phyloP scores from a whole-genome alignment of 2,888 invertebrate species.

The Eledona agricola region DNA sequence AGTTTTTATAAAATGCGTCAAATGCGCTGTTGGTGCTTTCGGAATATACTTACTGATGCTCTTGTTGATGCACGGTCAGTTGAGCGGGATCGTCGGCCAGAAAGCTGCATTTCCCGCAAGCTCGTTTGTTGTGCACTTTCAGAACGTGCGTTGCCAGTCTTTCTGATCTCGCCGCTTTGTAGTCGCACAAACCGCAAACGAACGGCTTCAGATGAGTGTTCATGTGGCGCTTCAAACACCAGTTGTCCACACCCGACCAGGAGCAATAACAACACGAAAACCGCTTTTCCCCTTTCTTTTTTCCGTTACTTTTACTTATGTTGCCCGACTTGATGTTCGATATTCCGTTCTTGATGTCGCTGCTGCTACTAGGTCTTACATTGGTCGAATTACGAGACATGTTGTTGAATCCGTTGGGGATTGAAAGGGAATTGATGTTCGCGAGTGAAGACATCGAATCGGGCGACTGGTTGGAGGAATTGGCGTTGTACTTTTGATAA shows the following conservation, averaged over 20 bases:
- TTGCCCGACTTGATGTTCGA: slow-evolving; percentile 43
- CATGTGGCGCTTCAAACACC: slow-evolving; percentile 91
- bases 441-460: slow-evolving; percentile 48
- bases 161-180: slow-evolving; percentile 92
- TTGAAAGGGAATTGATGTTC: slow-evolving; percentile 51
- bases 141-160: slow-evolving; percentile 88
- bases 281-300: slow-evolving; percentile 62
- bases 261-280: slow-evolving; percentile 87
- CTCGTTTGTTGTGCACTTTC: slow-evolving; percentile 91
- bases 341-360: slow-evolving; percentile 49
- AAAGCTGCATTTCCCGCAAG: slow-evolving; percentile 88
- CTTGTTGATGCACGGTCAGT: slow-evolving; percentile 79
- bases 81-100: slow-evolving; percentile 85
- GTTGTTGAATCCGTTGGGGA: slow-evolving; percentile 57
- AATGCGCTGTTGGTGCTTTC: neutral
- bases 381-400: slow-evolving; percentile 49
- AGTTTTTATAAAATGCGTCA: too few relatives aligned
- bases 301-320: slow-evolving; percentile 51
- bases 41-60: slow-evolving; percentile 74
- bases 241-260: slow-evolving; percentile 93
- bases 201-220: slow-evolving; percentile 94
- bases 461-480: slow-evolving; percentile 49
- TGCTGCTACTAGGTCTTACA: slow-evolving; percentile 45
- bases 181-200: slow-evolving; percentile 89
- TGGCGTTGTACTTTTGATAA: slow-evolving; percentile 61